A percentile compares a stretch with the other conserved stretches of the same genome.
These are phyloP conservation scores for Spheniscus humboldti DNA, from an alignment of 2,797 vertebrate species.

Conservation along the genomic window DNA sequence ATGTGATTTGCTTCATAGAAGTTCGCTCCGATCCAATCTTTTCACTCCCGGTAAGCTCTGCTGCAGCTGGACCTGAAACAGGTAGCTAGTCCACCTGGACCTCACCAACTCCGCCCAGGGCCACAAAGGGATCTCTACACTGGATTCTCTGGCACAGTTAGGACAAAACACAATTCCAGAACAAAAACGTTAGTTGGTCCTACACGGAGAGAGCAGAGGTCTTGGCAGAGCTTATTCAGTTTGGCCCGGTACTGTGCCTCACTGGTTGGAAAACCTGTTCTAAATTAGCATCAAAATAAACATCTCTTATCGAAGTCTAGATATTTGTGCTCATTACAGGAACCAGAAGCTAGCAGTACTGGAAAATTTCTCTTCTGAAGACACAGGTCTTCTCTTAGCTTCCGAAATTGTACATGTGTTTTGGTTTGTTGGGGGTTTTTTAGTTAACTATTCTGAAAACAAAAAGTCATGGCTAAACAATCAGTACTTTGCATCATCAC, in stretches of 20 bases:
- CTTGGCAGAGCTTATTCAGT: not conserved
- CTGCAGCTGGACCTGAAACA: not conserved
- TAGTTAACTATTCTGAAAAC: not conserved
- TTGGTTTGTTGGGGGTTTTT: not conserved
- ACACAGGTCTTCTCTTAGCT: not conserved
- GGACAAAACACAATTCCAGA: not conserved
- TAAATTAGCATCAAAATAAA: not conserved
- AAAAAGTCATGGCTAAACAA: not conserved
- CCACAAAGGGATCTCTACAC: not conserved
- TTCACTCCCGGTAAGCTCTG: not conserved
- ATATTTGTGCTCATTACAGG: not conserved
- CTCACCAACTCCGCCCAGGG: not conserved
- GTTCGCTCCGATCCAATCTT: not conserved
- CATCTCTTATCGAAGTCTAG: not conserved
- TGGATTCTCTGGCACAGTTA: not conserved
- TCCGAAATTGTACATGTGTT: not conserved
- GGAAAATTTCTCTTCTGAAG: not conserved
- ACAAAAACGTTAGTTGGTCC: not conserved
- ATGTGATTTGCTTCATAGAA: not conserved
- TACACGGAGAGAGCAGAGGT: not conserved
- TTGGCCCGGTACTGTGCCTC: not conserved
- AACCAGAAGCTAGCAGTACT: not conserved
- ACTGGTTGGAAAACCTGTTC: not conserved
- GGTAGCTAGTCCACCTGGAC: not conserved
- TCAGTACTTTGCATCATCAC: not conserved